Evolutionary conservation across 1,140 invertebrate genomes (phyloP), one percentile per base, ranked within the genome.

Genomic region (Lepidostoma basale): DNA sequence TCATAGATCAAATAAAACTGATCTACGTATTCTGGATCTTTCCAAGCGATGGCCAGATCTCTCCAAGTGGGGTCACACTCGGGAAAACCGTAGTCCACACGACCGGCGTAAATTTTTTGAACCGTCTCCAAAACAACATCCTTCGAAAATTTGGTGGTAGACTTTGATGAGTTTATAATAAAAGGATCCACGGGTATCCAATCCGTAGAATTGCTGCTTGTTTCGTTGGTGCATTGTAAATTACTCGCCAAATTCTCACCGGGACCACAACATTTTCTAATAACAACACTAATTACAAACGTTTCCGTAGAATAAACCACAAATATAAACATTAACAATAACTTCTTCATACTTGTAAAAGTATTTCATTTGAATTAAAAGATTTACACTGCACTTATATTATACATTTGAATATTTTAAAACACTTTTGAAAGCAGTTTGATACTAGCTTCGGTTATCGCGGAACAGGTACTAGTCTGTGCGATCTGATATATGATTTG

Each of bases 1-100:
- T 72, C 66, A 26, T 68, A 67, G 26, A 63, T 36, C 26, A 72
- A 60, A 59, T 62, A 72, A 62, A 72, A 72, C 28, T 68, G 58
- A 62, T 68, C 59, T 10, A 36, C 40, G 6, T 54, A 28, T 18
- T 16, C 14, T n/a, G 62, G 22, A 6, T 72, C 62, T 23, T 66
- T 56, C 66, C 62, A 72, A 2, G 54, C 45, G 9, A 65, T 30
- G 12, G 62, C 66, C 3, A 45, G 8, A 40, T 72, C 70, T 20
- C 49, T 66, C 28, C 33, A 64, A 10, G 10, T n/a, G 25, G 26
- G 20, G 20, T 68, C 62, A 56, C 70, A 72, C 39, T 62, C 40
- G 0, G 70, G 70, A 60, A 72, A 72, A n/a, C 70, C 70, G 3
- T 68, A 40, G 4, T 66, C 58, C 0, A 62, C 9, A 22, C 45